phyloP scores from a whole-genome alignment of 1,140 invertebrate genomes.

The Ditylenchus dipsaci region DNA sequence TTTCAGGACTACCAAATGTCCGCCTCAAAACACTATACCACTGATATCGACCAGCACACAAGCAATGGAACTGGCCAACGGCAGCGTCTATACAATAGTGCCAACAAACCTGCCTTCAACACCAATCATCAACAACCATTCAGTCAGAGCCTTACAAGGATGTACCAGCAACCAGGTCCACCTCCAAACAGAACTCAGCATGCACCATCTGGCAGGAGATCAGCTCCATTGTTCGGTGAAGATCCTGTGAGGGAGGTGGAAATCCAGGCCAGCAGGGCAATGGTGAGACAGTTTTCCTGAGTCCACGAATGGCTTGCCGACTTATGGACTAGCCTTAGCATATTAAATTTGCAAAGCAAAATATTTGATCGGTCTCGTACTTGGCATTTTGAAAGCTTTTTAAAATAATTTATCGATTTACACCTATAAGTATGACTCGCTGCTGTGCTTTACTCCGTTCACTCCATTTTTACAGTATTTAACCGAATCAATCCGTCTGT shows the following conservation, averaged over 20 bases:
- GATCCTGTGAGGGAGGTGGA: constrained; percentile 6
- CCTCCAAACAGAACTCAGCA: constrained; percentile 5
- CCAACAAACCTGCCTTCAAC: constrained; percentile 7
- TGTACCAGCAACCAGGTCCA: constrained; percentile 6
- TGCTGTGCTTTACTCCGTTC: too few species aligned
- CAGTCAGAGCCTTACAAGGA: background rate
- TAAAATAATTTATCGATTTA: too few species aligned
- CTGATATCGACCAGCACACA: background rate
- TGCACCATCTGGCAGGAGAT: constrained; percentile 31
- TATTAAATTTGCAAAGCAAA: too few species aligned
- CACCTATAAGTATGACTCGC: too few species aligned
- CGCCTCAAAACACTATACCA: background rate
- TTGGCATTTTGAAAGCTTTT: too few species aligned
- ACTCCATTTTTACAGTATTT: too few species aligned
- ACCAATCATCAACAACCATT: background rate
- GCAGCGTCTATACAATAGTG: constrained; percentile 6
- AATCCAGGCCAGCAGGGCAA: background rate
- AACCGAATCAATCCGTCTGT: too few species aligned
- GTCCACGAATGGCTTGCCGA: too few species aligned
- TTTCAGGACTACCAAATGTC: background rate
- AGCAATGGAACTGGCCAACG: background rate
- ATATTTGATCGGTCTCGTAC: too few species aligned
- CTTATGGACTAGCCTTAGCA: too few species aligned
- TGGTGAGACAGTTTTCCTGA: background rate
- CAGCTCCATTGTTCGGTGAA: constrained; percentile 36